Conservation (phyloP, 2,113 vertebrate species). For the Emydocephalus ijimae region DNA sequence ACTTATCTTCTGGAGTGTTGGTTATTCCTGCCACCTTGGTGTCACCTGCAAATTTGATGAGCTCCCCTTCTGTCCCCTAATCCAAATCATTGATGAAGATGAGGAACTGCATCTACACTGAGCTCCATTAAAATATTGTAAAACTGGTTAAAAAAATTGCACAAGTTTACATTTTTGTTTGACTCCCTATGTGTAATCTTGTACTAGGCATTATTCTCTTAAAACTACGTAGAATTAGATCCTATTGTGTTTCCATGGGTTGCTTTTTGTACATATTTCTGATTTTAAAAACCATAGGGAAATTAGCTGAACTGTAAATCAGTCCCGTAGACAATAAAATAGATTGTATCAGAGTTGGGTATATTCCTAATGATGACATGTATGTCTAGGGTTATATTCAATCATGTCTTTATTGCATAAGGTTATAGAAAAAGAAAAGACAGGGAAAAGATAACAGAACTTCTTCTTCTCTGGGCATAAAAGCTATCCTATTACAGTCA, state of each 20-base stretch:
- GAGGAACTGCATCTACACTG: no score
- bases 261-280: neutral
- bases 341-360: neutral
- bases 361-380: neutral
- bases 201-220: neutral
- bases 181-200: neutral
- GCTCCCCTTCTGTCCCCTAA: no score
- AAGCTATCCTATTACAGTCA: conserved; percentile 16
- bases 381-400: neutral
- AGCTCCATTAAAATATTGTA: neutral
- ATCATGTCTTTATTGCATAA: conserved; percentile 1
- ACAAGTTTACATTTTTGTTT: neutral
- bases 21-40: no score
- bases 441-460: neutral
- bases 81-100: no score
- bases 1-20: no score
- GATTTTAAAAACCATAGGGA: neutral
- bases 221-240: no score
- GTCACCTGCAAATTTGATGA: no score
- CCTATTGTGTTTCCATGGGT: neutral
- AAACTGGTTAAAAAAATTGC: neutral
- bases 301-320: neutral
- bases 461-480: conserved; percentile 34
- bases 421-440: conserved; percentile 6
- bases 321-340: neutral